These are phyloP conservation scores for Chalcis sispes DNA, from an alignment of 2,888 invertebrate species.

Conservation along the genomic window DNA sequence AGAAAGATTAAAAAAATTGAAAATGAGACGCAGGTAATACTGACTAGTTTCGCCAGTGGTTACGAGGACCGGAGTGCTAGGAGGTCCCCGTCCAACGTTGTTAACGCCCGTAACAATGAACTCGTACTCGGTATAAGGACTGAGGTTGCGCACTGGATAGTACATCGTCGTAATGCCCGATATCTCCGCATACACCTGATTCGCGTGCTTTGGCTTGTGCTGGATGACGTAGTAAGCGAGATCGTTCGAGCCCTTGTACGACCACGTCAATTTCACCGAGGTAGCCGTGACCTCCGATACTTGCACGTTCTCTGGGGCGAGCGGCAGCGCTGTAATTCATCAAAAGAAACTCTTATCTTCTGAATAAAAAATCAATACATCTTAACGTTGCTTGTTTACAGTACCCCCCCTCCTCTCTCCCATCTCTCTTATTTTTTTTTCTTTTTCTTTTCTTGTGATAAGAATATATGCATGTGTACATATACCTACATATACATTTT, in stretches of 20 bases:
- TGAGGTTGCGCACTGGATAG: constrained; percentile 92
- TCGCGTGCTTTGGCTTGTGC: constrained; percentile 96
- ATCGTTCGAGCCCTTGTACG: constrained; percentile 91
- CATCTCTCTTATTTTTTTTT: too few species aligned
- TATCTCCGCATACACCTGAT: constrained; percentile 94
- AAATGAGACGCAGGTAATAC: constrained; percentile 66
- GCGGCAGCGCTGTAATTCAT: constrained; percentile 94
- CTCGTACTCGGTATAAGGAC: constrained; percentile 97
- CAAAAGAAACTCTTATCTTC: constrained; percentile 46
- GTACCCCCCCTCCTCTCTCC: too few species aligned
- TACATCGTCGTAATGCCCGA: constrained; percentile 95
- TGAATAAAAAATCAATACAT: too few species aligned
- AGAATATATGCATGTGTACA: too few species aligned
- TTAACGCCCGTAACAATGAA: constrained; percentile 97
- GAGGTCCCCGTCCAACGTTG: constrained; percentile 93
- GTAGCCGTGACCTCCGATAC: constrained; percentile 96
- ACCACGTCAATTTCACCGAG: constrained; percentile 95
- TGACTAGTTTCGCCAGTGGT: constrained; percentile 98
- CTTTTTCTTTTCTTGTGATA: too few species aligned
- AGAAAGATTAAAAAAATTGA: too few species aligned
- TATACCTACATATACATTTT: too few species aligned
- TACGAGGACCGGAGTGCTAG: constrained; percentile 91
- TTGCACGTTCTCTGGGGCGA: constrained; percentile 91
- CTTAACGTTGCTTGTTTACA: too few species aligned
- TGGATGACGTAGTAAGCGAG: constrained; percentile 97